phyloP scores from a whole-genome alignment of 2,113 vertebrate species.

The Mugil cephalus region DNA sequence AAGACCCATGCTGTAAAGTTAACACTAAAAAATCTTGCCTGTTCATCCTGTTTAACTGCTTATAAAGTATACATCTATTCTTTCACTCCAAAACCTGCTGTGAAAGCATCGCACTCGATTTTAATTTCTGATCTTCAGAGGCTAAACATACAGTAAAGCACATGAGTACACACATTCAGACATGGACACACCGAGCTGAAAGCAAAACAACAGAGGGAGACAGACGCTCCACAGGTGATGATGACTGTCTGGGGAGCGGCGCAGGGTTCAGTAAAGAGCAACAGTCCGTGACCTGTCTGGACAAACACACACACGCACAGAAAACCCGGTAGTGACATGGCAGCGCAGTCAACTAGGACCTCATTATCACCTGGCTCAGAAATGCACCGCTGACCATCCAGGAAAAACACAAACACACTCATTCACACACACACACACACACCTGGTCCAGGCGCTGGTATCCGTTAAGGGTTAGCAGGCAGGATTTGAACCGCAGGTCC shows the following conservation, averaged over 20 bases:
- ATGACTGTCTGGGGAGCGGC: constrained; percentile 50
- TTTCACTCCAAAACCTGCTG: neutral
- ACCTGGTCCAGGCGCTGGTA: constrained; percentile 34
- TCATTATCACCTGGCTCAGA: constrained; percentile 68
- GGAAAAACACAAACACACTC: constrained; percentile 37
- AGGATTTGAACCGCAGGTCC: constrained; percentile 62
- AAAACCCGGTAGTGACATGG: constrained; percentile 44
- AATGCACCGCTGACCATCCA: constrained; percentile 41
- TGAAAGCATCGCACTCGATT: neutral
- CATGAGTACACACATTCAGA: constrained; percentile 1
- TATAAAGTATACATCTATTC: neutral
- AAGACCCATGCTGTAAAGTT: no score
- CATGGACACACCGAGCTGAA: constrained; percentile 6
- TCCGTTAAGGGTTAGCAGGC: constrained; percentile 44
- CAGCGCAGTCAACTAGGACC: constrained; percentile 42
- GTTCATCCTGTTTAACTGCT: neutral
- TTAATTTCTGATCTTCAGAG: neutral
- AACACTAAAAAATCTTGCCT: neutral
- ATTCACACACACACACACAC: constrained; percentile 32
- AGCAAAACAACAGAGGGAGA: constrained; percentile 29
- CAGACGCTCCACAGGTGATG: constrained; percentile 52
- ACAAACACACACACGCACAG: constrained; percentile 33
- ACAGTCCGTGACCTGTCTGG: constrained; percentile 63
- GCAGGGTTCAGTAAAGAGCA: constrained; percentile 45
- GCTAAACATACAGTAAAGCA: neutral